Conservation (phyloP, 2,797 vertebrate species). For the Gymnothorax reevesii region DNA sequence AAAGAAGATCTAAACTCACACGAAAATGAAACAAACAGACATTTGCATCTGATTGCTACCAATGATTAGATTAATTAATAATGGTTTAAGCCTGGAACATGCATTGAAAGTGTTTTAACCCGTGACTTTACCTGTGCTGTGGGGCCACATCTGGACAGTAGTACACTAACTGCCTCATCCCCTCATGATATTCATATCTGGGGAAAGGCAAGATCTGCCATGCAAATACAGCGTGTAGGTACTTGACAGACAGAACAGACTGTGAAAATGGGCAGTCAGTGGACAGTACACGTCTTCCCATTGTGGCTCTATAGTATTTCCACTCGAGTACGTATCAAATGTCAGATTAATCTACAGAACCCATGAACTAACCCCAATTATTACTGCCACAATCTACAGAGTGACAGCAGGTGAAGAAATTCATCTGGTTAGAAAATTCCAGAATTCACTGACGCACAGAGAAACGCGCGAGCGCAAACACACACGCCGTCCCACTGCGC, state of each 20-base stretch:
- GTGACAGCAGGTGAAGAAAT: background rate
- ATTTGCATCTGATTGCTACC: background rate
- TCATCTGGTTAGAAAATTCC: background rate
- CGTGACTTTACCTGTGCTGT: background rate
- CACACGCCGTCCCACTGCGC: background rate
- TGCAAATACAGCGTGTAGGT: slow-evolving; percentile 16
- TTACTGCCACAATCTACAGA: background rate
- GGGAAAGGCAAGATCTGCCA: background rate
- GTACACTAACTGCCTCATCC: background rate
- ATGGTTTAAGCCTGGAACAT: background rate
- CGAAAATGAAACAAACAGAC: background rate
- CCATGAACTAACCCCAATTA: background rate
- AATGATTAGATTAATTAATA: background rate
- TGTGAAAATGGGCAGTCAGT: background rate
- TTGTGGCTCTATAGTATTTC: background rate
- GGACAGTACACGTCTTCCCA: background rate
- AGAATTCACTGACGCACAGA: background rate
- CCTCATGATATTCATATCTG: background rate
- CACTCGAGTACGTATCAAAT: background rate
- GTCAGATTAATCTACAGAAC: background rate
- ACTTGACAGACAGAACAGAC: background rate
- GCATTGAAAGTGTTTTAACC: slow-evolving; percentile 13
- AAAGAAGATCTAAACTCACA: background rate
- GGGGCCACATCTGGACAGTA: background rate
- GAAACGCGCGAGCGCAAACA: background rate